These are phyloP conservation scores for Pardosa pseudoannulata DNA, from an alignment of 2,888 invertebrate genomes.

Conservation along the genomic window DNA sequence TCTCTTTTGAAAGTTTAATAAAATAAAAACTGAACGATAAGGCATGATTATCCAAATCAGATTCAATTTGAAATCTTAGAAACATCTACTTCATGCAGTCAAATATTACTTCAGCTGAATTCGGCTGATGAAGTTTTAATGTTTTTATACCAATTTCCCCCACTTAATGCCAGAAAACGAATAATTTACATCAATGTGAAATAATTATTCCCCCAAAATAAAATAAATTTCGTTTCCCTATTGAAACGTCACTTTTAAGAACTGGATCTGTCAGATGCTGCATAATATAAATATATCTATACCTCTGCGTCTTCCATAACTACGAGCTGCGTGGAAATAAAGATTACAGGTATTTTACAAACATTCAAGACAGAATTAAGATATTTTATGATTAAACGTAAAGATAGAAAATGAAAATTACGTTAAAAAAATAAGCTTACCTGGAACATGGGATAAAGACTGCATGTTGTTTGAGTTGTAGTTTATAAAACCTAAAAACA, in stretches of 20 bases:
- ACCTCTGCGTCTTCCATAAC: constrained; percentile 74
- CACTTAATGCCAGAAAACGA: too few relatives aligned
- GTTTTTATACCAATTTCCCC: too few relatives aligned
- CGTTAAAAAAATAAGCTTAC: constrained; percentile 38
- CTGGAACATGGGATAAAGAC: constrained; percentile 72
- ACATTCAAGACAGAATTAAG: constrained; percentile 19
- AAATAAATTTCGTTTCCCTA: too few relatives aligned
- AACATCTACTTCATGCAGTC: too few relatives aligned
- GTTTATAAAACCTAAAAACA: constrained; percentile 70
- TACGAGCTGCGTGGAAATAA: constrained; percentile 74
- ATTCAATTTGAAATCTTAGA: not conserved
- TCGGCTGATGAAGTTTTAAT: too few relatives aligned
- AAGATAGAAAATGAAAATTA: not conserved
- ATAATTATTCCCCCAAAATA: too few relatives aligned
- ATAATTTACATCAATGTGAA: too few relatives aligned
- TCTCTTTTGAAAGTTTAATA: too few relatives aligned
- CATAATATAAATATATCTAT: constrained; percentile 58
- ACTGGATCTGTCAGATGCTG: constrained; percentile 13
- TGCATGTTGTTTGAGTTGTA: constrained; percentile 73
- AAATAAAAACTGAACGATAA: too few relatives aligned
- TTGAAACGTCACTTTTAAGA: not conserved
- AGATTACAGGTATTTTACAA: constrained; percentile 46
- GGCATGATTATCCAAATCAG: too few relatives aligned
- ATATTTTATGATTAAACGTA: not conserved
- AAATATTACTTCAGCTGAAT: too few relatives aligned